A percentile compares a stretch with the other conserved stretches of the same genome.
phyloP scores from a whole-genome alignment of 2,888 invertebrate genomes.

The Stomorhina lunata region DNA sequence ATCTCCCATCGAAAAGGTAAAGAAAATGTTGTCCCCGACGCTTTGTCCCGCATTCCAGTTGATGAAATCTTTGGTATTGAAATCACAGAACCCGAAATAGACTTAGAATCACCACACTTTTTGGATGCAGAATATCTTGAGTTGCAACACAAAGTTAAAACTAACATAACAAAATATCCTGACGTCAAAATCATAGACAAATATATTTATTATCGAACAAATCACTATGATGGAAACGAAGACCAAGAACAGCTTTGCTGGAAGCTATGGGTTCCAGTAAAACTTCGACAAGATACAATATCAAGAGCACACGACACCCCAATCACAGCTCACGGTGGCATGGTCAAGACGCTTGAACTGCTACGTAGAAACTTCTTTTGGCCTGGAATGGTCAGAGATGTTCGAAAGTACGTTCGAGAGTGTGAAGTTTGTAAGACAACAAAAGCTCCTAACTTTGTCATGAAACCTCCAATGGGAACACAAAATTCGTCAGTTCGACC shows the following conservation, averaged over 20 bases:
- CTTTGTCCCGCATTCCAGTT: neutral
- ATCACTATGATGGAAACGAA: slow-evolving; percentile 13
- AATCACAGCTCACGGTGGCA: slow-evolving; percentile 29
- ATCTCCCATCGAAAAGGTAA: slow-evolving; percentile 7
- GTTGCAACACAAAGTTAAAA: neutral
- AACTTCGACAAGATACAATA: neutral
- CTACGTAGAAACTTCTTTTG: too few species aligned
- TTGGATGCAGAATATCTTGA: neutral
- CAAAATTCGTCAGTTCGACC: slow-evolving; percentile 7
- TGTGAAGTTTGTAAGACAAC: slow-evolving; percentile 36
- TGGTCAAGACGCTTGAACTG: slow-evolving; percentile 39
- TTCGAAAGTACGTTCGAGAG: slow-evolving; percentile 16
- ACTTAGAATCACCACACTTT: slow-evolving; percentile 16
- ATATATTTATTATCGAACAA: slow-evolving; percentile 31
- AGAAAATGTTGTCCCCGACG: slow-evolving; percentile 4
- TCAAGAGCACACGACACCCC: slow-evolving; percentile 10
- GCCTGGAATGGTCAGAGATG: too few species aligned
- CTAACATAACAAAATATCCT: too few species aligned
- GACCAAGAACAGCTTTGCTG: slow-evolving; percentile 12
- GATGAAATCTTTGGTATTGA: neutral
- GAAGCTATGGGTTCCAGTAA: slow-evolving; percentile 48
- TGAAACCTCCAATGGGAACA: neutral
- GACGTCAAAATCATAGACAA: slow-evolving; percentile 23
- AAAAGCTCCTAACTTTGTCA: slow-evolving; percentile 47
- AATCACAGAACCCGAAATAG: neutral